phyloP scores from a whole-genome alignment of 2,797 vertebrate species.

The Tauraco hartlaubi region DNA sequence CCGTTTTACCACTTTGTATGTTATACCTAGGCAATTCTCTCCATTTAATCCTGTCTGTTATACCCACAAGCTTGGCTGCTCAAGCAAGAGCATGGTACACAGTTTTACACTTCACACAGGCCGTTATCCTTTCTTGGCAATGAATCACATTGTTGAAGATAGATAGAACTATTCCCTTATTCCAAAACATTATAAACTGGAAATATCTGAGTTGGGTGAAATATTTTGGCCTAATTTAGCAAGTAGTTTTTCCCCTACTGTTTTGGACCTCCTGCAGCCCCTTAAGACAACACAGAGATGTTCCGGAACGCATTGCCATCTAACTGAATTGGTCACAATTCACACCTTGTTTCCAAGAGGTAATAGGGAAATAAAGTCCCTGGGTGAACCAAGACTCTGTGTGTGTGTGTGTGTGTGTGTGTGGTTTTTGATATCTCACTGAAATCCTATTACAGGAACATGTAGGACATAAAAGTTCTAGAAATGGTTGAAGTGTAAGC shows the following conservation, averaged over 20 bases:
- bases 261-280: not conserved
- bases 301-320: not conserved
- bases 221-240: not conserved
- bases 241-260: not conserved
- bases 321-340: not conserved
- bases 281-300: not conserved
- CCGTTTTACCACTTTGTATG: not conserved
- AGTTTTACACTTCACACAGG: not conserved
- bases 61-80: not conserved
- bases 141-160: not conserved
- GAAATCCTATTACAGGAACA: not conserved
- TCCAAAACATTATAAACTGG: conserved; percentile 54
- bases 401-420: rapidly evolving
- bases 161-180: not conserved
- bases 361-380: not conserved
- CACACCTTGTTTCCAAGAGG: not conserved
- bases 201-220: conserved; percentile 66
- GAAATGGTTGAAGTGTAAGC: not conserved
- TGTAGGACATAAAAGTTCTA: not conserved
- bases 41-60: not conserved
- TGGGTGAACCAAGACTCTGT: not conserved
- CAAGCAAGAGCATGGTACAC: not conserved
- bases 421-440: not conserved
- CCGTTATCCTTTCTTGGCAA: not conserved
- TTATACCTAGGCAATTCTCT: not conserved